phyloP scores from a whole-genome alignment of 2,113 vertebrate species.

The Amia ocellicauda region DNA sequence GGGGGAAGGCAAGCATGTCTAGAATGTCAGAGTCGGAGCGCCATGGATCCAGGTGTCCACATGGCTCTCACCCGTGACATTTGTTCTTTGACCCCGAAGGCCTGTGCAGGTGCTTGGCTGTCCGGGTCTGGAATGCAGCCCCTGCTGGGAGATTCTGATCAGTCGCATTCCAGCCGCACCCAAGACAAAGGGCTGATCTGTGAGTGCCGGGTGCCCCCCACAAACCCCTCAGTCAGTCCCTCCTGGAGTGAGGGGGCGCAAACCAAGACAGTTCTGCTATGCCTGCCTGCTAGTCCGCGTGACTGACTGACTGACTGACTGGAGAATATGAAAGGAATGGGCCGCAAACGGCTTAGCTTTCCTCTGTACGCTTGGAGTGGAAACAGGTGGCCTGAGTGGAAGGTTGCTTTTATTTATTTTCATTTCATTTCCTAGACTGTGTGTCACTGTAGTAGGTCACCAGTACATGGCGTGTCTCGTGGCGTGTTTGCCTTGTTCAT shows the following conservation, averaged over 20 bases:
- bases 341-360: too few species aligned
- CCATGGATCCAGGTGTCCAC: neutral
- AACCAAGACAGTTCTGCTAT: too few species aligned
- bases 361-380: constrained; percentile 31
- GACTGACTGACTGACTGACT: too few species aligned
- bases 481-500: too few species aligned
- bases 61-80: constrained; percentile 38
- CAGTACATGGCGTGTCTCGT: too few species aligned
- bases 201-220: constrained; percentile 23
- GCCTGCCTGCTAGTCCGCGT: too few species aligned
- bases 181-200: constrained; percentile 53
- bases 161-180: constrained; percentile 54
- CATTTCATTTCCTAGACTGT: too few species aligned
- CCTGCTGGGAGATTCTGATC: constrained; percentile 57
- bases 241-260: too few species aligned
- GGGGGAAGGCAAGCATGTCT: neutral
- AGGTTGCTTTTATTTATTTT: too few species aligned
- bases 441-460: too few species aligned
- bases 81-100: constrained; percentile 59
- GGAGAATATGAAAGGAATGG: too few species aligned
- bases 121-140: constrained; percentile 50
- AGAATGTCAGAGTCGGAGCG: neutral
- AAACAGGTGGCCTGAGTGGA: constrained; percentile 32
- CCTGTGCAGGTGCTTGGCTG: constrained; percentile 63
- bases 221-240: too few species aligned